phyloP scores from a whole-genome alignment of 1,140 invertebrate species.

The Drosophila sp. region DNA sequence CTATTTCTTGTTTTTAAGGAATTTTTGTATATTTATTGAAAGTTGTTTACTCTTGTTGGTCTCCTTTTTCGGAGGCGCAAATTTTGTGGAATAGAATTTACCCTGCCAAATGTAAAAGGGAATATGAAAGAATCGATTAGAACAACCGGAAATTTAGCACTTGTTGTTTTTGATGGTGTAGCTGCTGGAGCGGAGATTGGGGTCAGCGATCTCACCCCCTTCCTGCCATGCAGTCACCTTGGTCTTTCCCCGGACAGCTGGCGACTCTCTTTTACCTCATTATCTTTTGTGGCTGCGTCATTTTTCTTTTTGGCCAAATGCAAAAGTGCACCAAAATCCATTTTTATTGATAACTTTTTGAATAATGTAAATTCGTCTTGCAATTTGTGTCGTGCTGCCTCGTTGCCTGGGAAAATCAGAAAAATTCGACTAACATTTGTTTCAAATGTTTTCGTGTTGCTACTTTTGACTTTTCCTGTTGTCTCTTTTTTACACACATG shows the following conservation, averaged over 20 bases:
- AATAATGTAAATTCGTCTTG: background rate
- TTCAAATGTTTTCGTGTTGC: too few relatives aligned
- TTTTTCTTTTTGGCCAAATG: constrained; percentile 86
- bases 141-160: constrained; percentile 23
- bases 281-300: constrained; percentile 77
- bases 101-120: constrained; percentile 58
- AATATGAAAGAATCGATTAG: background rate
- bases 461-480: background rate
- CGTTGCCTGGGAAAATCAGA: constrained; percentile 4
- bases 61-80: constrained; percentile 92
- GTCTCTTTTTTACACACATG: background rate
- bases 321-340: constrained; percentile 87
- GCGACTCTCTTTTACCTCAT: constrained; percentile 72
- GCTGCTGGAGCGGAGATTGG: constrained; percentile 21
- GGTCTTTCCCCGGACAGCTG: background rate
- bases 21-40: constrained; percentile 91
- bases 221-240: background rate
- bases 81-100: constrained; percentile 89
- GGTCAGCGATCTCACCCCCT: constrained; percentile 30
- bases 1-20: constrained; percentile 91
- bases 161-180: constrained; percentile 13
- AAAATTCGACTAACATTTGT: background rate
- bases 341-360: constrained; percentile 59
- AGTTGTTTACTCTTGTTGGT: constrained; percentile 86
- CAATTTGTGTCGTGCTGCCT: background rate